These are phyloP conservation scores for Hippolais icterina DNA, from an alignment of 2,113 vertebrate genomes.

Conservation along the genomic window DNA sequence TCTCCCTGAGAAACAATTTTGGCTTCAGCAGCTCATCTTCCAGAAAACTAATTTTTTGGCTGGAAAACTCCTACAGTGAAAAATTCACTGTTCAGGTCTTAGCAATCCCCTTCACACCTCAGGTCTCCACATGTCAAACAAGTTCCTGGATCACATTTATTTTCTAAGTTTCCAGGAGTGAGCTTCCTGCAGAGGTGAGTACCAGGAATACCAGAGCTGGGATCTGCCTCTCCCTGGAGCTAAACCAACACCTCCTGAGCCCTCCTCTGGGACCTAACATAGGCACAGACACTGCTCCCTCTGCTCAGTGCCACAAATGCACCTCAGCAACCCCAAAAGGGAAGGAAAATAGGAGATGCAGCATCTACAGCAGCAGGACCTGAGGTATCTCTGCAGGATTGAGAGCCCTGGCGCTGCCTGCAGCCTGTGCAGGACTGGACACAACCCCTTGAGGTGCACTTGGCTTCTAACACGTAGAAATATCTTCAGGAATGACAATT, in stretches of 20 bases:
- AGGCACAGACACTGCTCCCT: neutral
- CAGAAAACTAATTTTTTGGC: neutral
- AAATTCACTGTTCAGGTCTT: neutral
- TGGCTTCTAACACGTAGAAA: neutral
- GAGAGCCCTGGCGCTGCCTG: neutral
- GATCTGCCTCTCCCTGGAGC: neutral
- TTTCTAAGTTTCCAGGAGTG: neutral
- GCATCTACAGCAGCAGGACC: neutral
- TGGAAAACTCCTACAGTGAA: neutral
- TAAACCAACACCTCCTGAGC: neutral
- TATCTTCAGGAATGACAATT: neutral
- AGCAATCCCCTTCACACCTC: neutral
- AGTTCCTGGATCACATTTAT: neutral
- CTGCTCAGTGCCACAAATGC: neutral
- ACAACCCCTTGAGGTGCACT: neutral
- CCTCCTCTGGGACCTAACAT: neutral
- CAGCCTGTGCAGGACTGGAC: neutral
- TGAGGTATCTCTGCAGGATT: neutral
- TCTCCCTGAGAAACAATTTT: neutral
- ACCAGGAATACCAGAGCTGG: neutral
- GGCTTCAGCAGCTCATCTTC: neutral
- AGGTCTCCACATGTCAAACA: neutral
- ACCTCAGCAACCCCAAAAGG: neutral
- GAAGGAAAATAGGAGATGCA: neutral
- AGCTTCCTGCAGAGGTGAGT: neutral